Conservation (phyloP, 2,888 invertebrate species). For the Conchocele bisecta region DNA sequence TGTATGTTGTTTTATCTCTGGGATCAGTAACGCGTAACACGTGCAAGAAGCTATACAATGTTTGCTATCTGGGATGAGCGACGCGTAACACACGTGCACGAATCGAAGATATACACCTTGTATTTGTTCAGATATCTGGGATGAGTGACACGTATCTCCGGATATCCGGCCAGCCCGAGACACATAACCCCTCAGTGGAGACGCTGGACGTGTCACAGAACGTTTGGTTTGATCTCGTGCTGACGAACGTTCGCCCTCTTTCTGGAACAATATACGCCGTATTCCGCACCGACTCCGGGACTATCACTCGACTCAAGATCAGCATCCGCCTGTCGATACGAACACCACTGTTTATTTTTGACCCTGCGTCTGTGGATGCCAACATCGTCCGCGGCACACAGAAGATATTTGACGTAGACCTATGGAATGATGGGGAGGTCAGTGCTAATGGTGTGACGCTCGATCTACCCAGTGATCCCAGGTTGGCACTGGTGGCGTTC, state of each 20-base stretch:
- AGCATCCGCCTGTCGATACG: constrained; percentile 30
- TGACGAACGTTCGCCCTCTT: constrained; percentile 37
- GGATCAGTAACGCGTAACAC: no score
- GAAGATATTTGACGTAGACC: constrained; percentile 40
- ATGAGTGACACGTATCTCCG: constrained; percentile 13
- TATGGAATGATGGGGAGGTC: constrained; percentile 60
- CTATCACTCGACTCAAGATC: constrained; percentile 34
- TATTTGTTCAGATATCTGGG: constrained; percentile 15
- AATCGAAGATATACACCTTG: background rate
- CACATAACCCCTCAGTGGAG: background rate
- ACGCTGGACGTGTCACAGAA: background rate
- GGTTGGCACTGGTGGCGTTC: constrained; percentile 58
- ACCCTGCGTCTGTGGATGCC: constrained; percentile 22
- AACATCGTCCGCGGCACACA: constrained; percentile 42
- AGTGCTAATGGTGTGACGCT: constrained; percentile 49
- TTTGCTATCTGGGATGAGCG: no score
- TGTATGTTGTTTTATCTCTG: no score
- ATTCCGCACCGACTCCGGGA: constrained; percentile 36
- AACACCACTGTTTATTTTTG: constrained; percentile 33
- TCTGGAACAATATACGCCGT: constrained; percentile 39
- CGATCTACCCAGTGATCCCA: constrained; percentile 46
- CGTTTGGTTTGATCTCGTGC: constrained; percentile 26
- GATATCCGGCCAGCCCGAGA: background rate
- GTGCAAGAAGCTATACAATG: no score
- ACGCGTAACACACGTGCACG: no score